Percentiles rank a stretch among this genome's conserved stretches.
phyloP scores from a whole-genome alignment of 2,888 invertebrate genomes.

The Ophion ventricosus region DNA sequence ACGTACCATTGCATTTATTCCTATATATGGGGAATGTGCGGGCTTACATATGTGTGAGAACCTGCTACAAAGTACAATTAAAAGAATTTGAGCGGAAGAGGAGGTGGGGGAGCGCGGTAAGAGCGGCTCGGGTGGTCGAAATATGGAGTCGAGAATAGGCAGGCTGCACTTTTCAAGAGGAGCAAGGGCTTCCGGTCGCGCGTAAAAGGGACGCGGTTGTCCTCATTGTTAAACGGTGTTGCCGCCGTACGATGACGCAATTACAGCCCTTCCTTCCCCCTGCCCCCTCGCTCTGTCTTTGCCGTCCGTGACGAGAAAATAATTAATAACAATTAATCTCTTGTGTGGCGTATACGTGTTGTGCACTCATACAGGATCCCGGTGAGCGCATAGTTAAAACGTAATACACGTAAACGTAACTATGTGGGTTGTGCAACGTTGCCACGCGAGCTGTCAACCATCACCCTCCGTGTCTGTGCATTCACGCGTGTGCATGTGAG shows the following conservation, averaged over 20 bases:
- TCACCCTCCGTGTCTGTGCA: conserved; percentile 49
- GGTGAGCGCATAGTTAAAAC: conserved; percentile 36
- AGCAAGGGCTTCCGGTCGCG: conserved; percentile 75
- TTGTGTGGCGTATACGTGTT: conserved; percentile 75
- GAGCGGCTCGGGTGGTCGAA: conserved; percentile 62
- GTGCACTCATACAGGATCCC: conserved; percentile 42
- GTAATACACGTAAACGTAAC: conserved; percentile 38
- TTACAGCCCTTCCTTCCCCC: conserved; percentile 71
- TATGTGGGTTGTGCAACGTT: conserved; percentile 42
- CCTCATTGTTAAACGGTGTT: conserved; percentile 79
- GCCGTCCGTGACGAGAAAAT: conserved; percentile 78
- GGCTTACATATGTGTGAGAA: conserved; percentile 18
- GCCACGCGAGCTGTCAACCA: conserved; percentile 62
- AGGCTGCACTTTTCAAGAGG: conserved; percentile 79
- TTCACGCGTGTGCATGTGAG: conserved; percentile 62
- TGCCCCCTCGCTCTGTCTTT: not conserved
- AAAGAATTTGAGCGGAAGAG: conserved; percentile 76
- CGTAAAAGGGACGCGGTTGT: conserved; percentile 77
- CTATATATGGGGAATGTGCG: conserved; percentile 14
- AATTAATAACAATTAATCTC: conserved; percentile 84
- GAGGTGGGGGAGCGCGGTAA: conserved; percentile 60
- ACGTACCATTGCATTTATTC: conserved; percentile 5
- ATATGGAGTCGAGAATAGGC: conserved; percentile 53
- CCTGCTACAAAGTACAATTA: conserved; percentile 69
- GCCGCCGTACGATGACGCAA: conserved; percentile 78